phyloP scores from a whole-genome alignment of 1,140 invertebrate genomes.

The Pogonognathellus flavescens region DNA sequence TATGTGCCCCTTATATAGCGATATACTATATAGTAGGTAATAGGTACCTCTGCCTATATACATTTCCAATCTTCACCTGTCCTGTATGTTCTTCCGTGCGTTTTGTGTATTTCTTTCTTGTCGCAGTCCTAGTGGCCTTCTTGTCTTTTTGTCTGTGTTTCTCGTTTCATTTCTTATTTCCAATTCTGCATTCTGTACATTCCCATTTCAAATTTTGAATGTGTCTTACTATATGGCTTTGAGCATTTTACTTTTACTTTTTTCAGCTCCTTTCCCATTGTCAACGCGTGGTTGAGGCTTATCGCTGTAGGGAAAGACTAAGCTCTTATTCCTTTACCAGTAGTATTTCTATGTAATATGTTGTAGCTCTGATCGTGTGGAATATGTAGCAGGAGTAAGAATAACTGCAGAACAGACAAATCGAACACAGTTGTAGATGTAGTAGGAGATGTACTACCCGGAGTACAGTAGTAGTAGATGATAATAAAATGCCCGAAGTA shows the following conservation, averaged over 20 bases:
- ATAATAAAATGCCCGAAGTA: conserved; percentile 20
- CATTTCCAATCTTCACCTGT: not conserved
- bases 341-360: too few relatives aligned
- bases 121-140: not conserved
- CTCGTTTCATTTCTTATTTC: conserved; percentile 20
- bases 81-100: not conserved
- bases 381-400: too few relatives aligned
- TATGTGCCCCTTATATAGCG: too few relatives aligned
- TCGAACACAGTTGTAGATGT: too few relatives aligned
- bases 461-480: not conserved
- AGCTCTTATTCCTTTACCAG: not conserved
- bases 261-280: conserved; percentile 9
- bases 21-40: too few relatives aligned
- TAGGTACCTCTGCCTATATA: too few relatives aligned
- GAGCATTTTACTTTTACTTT: conserved; percentile 32
- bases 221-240: not conserved
- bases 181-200: conserved; percentile 16
- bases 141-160: too few relatives aligned
- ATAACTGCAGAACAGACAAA: too few relatives aligned
- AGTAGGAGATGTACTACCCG: too few relatives aligned
- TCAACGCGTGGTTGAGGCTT: not conserved
- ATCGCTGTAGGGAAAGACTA: not conserved
- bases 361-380: too few relatives aligned
- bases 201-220: conserved; percentile 34
- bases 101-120: not conserved